Base-by-base conservation (phyloP, 2,888 invertebrate genomes). In the Harmothoe impar region DNA sequence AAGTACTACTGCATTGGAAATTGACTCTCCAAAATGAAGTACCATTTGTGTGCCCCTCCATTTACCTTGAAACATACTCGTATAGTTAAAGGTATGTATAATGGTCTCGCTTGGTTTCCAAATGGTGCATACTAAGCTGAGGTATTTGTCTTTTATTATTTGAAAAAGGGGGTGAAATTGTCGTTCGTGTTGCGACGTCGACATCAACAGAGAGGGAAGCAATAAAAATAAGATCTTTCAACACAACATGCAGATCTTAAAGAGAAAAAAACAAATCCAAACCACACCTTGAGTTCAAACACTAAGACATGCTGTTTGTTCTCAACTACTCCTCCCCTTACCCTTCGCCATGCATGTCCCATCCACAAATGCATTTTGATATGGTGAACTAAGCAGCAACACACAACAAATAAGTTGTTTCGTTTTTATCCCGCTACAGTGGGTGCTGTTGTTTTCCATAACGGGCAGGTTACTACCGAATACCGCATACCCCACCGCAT, bases 211-310 rank as follows among this genome's bases (percentile, higher is more conserved):
- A n/a, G 43, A n/a, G 62, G 62, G n/a, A 3, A 62, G n/a, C 7
- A 62, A 20, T 62, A 62, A 62, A 62, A 62, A 62, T 62, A 20
- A 62, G 62, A 62, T 15, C 3, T 62, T 62, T 62, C 62, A 62
- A 62, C 7, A 62, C 62, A 62, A 62, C 62, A 62, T n/a, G 15
- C 20, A 62, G 0, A 62, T 5, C 3, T 62, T 5, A 7, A 20
- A 3, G 23, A n/a, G 62, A 62, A 5, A 62, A 62, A 62, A 62
- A 62, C 62, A n/a, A 20, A 62, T 62, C 62, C 62, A n/a, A 62
- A n/a, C 62, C 62, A 62, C 62, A n/a, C 62, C 62, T 62, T 62
- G n/a, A n/a, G 62, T n/a, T 62, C 62, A 62, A 62, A 62, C 62
- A 62, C 3, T 62, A n/a, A 62, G 62, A n/a, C 62, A 62, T 62